Evolutionary conservation across 2,113 vertebrate species (phyloP).

Genomic region (Tragelaphus scriptus): DNA sequence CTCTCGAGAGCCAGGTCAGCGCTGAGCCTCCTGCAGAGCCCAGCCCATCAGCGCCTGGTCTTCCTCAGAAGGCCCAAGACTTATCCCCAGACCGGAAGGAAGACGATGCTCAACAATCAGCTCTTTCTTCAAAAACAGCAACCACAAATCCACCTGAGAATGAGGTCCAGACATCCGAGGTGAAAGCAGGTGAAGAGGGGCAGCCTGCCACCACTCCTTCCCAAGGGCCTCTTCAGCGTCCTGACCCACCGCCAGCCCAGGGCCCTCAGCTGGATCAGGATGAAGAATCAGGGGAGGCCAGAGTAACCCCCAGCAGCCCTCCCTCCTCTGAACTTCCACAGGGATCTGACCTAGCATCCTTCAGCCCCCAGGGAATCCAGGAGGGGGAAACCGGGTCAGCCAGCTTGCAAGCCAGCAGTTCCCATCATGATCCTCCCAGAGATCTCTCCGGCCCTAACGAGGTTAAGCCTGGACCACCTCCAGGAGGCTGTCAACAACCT

Average conservation of each 20-base stretch:
- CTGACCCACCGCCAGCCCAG: not conserved
- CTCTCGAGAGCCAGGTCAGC: fast-evolving
- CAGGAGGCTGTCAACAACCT: not conserved
- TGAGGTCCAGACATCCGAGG: fast-evolving
- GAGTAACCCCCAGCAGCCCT: not conserved
- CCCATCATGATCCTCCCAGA: not conserved
- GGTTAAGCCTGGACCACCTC: not conserved
- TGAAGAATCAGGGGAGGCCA: slow-evolving; percentile 33
- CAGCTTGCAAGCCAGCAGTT: not conserved
- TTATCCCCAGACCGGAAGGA: not conserved
- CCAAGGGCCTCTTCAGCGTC: not conserved
- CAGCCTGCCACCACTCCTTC: not conserved
- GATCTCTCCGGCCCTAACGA: not conserved
- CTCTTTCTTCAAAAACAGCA: not conserved
- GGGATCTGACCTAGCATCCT: not conserved
- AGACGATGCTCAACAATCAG: not conserved
- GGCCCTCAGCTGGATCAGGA: not conserved
- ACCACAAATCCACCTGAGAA: not conserved
- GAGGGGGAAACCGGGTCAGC: not conserved
- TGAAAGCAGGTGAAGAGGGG: not conserved
- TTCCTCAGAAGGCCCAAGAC: not conserved
- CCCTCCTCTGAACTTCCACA: not conserved
- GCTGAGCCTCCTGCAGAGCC: not conserved
- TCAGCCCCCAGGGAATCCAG: not conserved
- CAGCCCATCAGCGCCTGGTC: not conserved